Evolutionary conservation across 2,113 vertebrate genomes (phyloP), one percentile per base, ranked within the genome.

Genomic region (Australoheros scitulus): DNA sequence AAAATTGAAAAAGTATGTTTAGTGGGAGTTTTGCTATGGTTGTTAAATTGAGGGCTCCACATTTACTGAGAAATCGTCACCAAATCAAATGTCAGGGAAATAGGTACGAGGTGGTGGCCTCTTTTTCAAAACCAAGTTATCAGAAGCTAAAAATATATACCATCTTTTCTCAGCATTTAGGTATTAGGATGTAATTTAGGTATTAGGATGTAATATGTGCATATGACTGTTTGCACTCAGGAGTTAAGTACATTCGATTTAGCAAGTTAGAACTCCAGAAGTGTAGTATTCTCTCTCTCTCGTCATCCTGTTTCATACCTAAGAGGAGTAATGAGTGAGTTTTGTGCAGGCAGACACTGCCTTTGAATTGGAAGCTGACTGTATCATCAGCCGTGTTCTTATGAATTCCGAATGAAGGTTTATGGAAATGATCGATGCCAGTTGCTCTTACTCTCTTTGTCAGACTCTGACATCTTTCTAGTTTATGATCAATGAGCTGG

Each of bases 401-500:
- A 52, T 68, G 76, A 83, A 79, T 70, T 43, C 52, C 11, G 17
- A 77, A 41, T 6, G 47, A 82, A 75, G 20, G 56, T 50, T 41
- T 17, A 13, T 79, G 61, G 72, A 64, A 82, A 72, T 79, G 70
- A 87, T 76, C 41, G 59, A 81, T 77, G 74, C 2, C 29, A 60
- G 57, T 55, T 22, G 15, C 77, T 79, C 47, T 80, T 81, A 63
- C 70, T 76, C 60, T 52, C 63, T 20, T 3, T 78, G 13, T 7
- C 52, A 77, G 59, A 80, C 82, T 56, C 32, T 36, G 34, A 77
- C 77, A 85, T 86, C 83, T 61, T 29, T 56, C 76, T 34, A 60
- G 79, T 87, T 87, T 89, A 80, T 61, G 60, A 91, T 89, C 85
- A 76, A 79, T 91, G 85, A 77, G 15, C 57, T 17, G 26, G 80